A percentile compares a stretch with the other conserved stretches of the same genome.
Evolutionary conservation across 2,888 invertebrate genomes (phyloP).

Genomic region (Glyphotaelius pellucidus): DNA sequence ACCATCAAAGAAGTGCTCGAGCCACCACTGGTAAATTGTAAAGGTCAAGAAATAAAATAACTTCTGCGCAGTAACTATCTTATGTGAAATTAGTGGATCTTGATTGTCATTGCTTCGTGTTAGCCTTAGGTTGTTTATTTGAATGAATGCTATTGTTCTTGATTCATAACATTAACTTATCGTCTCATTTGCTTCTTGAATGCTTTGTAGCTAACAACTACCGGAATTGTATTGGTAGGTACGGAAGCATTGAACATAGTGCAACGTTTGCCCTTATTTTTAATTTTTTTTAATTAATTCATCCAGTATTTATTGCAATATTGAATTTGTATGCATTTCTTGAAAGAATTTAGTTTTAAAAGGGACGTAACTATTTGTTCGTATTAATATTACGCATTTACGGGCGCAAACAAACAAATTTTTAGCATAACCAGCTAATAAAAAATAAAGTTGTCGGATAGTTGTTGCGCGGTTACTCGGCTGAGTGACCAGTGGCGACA

Average conservation of each 20-base stretch:
- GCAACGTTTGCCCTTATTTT: neutral
- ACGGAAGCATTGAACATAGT: neutral
- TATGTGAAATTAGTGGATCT: neutral
- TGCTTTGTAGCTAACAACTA: neutral
- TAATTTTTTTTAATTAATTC: too few relatives aligned
- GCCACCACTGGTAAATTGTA: too few relatives aligned
- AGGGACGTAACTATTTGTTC: too few relatives aligned
- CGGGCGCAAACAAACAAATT: too few relatives aligned
- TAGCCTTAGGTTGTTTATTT: neutral
- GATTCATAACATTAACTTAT: neutral
- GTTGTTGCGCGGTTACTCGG: too few relatives aligned
- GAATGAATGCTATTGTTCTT: neutral
- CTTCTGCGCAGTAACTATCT: neutral
- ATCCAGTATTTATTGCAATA: neutral
- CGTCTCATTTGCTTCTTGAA: neutral
- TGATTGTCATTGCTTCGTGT: neutral
- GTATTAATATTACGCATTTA: too few relatives aligned
- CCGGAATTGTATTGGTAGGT: neutral
- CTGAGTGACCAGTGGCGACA: too few relatives aligned
- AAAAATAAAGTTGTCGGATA: too few relatives aligned
- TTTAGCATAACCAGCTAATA: too few relatives aligned
- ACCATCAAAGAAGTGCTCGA: too few relatives aligned
- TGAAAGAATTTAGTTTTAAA: too few relatives aligned
- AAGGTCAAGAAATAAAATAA: neutral
- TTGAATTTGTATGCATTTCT: too few relatives aligned